A percentile compares a stretch with the other conserved stretches of the same genome.
Conservation (phyloP, 2,113 vertebrate species). For the Danio rerio region GRCz12tu NC_133200.1:24861001-24861500, state of each 20-base stretch:
- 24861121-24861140: constrained; percentile 42
- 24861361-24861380: background rate
- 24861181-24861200: background rate
- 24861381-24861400: background rate
- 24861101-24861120: constrained; percentile 60
- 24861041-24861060: constrained; percentile 60
- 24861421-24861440: no score
- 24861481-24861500: no score
- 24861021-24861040: constrained; percentile 68
- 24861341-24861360: background rate
- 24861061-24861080: constrained; percentile 72
- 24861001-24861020: constrained; percentile 44
- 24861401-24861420: no score
- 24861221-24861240: constrained; percentile 4
- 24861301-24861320: background rate
- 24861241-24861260: background rate
- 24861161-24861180: background rate
- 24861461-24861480: no score
- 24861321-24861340: background rate
- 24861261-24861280: constrained; percentile 1
- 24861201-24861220: background rate
- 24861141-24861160: background rate
- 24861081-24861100: constrained; percentile 72
- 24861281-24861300: background rate
- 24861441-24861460: no score